Conservation (phyloP, 2,888 invertebrate species). For the Corbicula japonica region DNA sequence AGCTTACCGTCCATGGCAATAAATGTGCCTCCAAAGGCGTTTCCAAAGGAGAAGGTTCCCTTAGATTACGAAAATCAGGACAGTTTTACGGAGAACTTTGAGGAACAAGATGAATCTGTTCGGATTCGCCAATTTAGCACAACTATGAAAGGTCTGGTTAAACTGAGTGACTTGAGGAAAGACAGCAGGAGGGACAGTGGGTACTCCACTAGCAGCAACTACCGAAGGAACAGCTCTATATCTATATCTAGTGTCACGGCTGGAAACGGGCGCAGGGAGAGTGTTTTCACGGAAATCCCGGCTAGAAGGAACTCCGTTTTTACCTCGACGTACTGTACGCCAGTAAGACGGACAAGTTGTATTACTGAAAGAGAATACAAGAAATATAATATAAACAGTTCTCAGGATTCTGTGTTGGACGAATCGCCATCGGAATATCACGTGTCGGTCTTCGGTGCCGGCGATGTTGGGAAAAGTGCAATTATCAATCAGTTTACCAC, state of each 20-base stretch:
- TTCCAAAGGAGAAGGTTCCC: conserved; percentile 14
- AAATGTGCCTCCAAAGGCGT: conserved; percentile 31
- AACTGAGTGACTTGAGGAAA: conserved; percentile 91
- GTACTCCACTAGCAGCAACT: conserved; percentile 35
- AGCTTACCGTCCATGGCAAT: conserved; percentile 59
- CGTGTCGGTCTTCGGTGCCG: conserved; percentile 90
- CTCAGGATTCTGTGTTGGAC: conserved; percentile 59
- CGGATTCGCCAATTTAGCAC: conserved; percentile 96
- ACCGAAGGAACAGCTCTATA: conserved; percentile 47
- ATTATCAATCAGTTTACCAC: conserved; percentile 91
- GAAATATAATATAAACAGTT: conserved; percentile 49
- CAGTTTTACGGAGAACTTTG: conserved; percentile 23
- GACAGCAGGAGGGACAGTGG: conserved; percentile 62
- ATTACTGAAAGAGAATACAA: conserved; percentile 58
- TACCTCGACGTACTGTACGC: conserved; percentile 40
- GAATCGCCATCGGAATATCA: conserved; percentile 87
- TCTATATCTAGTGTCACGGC: conserved; percentile 34
- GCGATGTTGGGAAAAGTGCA: conserved; percentile 91
- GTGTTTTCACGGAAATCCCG: conserved; percentile 41
- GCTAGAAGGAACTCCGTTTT: conserved; percentile 40
- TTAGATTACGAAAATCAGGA: conserved; percentile 25
- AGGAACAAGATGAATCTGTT: conserved; percentile 24
- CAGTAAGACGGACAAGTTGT: conserved; percentile 54
- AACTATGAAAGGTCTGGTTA: conserved; percentile 96
- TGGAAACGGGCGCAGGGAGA: conserved; percentile 50